Conservation (phyloP, 2,888 invertebrate genomes). For the Sminthurides aquaticus region DNA sequence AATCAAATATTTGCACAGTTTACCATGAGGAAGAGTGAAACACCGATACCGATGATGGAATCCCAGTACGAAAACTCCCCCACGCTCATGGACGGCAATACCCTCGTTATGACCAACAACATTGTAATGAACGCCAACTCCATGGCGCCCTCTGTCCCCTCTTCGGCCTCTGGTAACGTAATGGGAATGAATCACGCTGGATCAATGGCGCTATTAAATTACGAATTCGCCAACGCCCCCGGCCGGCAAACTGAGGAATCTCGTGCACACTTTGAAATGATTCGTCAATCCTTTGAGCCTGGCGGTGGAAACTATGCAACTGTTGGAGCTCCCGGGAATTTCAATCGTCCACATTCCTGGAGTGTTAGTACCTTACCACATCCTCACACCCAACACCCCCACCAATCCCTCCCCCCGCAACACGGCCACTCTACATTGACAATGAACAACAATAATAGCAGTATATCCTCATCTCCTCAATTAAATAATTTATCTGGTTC, state of each 20-base stretch:
- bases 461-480: conserved; percentile 20
- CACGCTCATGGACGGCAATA: neutral
- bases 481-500: conserved; percentile 26
- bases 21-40: conserved; percentile 31
- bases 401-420: conserved; percentile 31
- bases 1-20: conserved; percentile 46
- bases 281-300: conserved; percentile 42
- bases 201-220: conserved; percentile 17
- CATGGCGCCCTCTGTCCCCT: conserved; percentile 13
- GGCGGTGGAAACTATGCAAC: conserved; percentile 8
- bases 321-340: conserved; percentile 35
- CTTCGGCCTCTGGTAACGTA: neutral
- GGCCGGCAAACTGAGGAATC: conserved; percentile 31
- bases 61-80: conserved; percentile 39
- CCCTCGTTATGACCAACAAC: neutral
- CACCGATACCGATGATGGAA: conserved; percentile 21
- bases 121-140: neutral
- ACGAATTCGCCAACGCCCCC: conserved; percentile 31
- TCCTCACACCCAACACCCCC: conserved; percentile 30
- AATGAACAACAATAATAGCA: neutral
- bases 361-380: conserved; percentile 34
- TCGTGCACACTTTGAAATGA: conserved; percentile 39
- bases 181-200: conserved; percentile 7
- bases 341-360: conserved; percentile 43
- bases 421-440: neutral